phyloP scores from a whole-genome alignment of 2,113 vertebrate species.

The Tympanuchus pallidicinctus region DNA sequence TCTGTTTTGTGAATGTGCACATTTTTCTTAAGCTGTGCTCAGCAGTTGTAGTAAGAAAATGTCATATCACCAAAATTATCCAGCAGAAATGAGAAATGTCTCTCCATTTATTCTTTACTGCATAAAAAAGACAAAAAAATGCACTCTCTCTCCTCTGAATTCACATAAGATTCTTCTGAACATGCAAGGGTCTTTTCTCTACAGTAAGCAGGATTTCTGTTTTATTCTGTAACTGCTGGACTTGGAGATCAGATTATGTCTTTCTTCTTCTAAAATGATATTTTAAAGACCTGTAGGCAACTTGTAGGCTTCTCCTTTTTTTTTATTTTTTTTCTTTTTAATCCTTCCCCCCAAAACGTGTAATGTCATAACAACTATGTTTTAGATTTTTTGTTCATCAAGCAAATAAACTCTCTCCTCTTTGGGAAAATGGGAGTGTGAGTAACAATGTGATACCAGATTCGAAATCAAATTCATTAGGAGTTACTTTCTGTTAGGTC shows the following conservation, averaged over 20 bases:
- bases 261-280: constrained; percentile 27
- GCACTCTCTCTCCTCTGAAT: background rate
- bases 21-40: background rate
- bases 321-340: background rate
- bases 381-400: background rate
- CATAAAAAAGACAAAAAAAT: background rate
- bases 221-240: background rate
- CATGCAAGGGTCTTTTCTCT: background rate
- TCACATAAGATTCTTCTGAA: background rate
- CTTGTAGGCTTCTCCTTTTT: rapidly evolving
- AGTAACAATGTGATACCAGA: rapidly evolving
- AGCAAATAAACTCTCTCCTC: rapidly evolving
- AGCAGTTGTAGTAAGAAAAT: background rate
- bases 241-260: background rate
- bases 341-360: background rate
- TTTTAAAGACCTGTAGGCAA: background rate
- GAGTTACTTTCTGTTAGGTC: rapidly evolving
- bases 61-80: background rate
- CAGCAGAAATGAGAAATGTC: background rate
- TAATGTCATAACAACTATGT: background rate
- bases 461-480: background rate
- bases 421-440: background rate
- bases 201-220: background rate
- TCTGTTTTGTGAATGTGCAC: background rate
- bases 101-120: background rate